Conservation (phyloP, 2,888 invertebrate genomes). For the Microctonus brassicae region DNA sequence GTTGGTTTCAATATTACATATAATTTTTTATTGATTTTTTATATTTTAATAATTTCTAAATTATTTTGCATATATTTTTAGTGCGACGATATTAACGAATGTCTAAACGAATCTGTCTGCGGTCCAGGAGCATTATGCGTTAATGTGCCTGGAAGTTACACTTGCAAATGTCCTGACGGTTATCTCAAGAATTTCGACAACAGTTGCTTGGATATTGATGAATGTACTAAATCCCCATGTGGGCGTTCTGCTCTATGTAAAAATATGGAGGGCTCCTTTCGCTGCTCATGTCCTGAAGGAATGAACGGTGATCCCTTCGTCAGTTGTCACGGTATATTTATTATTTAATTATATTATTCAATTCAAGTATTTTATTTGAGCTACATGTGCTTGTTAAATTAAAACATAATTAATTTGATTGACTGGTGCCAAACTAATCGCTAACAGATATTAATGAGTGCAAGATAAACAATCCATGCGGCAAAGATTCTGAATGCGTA, state of each 20-base stretch:
- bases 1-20: constrained; percentile 65
- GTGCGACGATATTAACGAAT: constrained; percentile 90
- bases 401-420: not conserved
- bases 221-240: constrained; percentile 82
- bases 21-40: not conserved
- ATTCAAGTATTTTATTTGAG: not conserved
- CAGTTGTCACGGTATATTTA: constrained; percentile 79
- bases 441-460: constrained; percentile 82
- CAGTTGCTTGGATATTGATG: constrained; percentile 82
- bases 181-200: constrained; percentile 84
- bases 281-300: constrained; percentile 87
- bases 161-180: constrained; percentile 87
- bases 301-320: constrained; percentile 84
- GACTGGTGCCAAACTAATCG: constrained; percentile 7
- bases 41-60: not conserved
- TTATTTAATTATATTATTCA: not conserved
- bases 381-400: not conserved
- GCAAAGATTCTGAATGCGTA: constrained; percentile 77
- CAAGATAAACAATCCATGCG: constrained; percentile 77
- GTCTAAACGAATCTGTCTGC: constrained; percentile 79
- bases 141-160: constrained; percentile 84
- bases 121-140: constrained; percentile 84
- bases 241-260: constrained; percentile 85
- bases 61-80: constrained; percentile 55
- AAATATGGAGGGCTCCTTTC: constrained; percentile 83